A percentile compares a stretch with the other conserved stretches of the same genome.
phyloP scores from a whole-genome alignment of 1,140 invertebrate species.

The Odontomachus brunneus region DNA sequence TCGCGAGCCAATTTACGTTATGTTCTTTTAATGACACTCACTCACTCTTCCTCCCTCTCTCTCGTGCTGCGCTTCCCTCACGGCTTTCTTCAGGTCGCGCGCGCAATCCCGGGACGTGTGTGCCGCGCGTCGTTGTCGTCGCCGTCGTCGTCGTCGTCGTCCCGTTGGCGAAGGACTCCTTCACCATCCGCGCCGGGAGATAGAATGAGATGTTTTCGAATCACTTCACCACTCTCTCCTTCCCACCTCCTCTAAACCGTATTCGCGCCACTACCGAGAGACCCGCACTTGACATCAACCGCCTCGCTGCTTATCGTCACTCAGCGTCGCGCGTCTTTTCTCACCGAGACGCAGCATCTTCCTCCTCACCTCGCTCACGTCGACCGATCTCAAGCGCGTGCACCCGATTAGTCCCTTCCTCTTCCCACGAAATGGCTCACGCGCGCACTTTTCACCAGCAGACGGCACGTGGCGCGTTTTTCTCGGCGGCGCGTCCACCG shows the following conservation, averaged over 20 bases:
- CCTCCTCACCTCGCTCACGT: constrained; percentile 10
- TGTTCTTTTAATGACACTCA: constrained; percentile 35
- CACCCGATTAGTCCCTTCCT: not conserved
- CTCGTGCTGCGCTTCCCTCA: not conserved
- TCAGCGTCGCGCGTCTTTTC: constrained; percentile 12
- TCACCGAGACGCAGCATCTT: constrained; percentile 24
- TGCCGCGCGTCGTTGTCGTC: not conserved
- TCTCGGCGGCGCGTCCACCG: not conserved
- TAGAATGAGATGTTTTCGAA: too few species aligned
- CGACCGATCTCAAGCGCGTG: too few species aligned
- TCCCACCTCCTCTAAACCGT: not conserved
- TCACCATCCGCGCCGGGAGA: too few species aligned
- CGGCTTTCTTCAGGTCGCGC: not conserved
- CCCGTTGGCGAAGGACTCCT: too few species aligned
- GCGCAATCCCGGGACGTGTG: not conserved
- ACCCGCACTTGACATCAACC: not conserved
- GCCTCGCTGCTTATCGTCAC: constrained; percentile 2
- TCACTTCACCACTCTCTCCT: constrained; percentile 24
- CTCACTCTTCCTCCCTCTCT: constrained; percentile 6
- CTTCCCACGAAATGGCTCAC: too few species aligned
- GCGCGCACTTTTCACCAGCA: too few species aligned
- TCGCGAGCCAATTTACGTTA: constrained; percentile 23
- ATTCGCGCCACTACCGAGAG: not conserved
- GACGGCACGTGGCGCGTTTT: not conserved
- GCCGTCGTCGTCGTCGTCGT: not conserved